Percentiles rank a stretch among this genome's conserved stretches.
Conservation (phyloP, 2,797 vertebrate species). For the Benthosema pterotum region DNA sequence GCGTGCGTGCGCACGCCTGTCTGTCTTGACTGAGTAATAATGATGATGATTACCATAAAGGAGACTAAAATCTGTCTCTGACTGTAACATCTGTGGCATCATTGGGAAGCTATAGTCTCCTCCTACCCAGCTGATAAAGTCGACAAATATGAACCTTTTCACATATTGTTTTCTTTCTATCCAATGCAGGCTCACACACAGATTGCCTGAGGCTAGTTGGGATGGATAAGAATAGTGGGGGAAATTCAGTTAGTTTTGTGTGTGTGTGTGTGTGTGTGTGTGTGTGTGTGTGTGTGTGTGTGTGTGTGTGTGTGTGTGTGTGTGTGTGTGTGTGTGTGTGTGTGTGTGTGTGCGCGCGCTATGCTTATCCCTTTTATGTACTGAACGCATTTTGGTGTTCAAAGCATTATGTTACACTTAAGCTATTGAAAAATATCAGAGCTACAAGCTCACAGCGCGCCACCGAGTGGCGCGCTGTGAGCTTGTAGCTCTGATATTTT, state of each 20-base stretch:
- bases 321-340: too few species aligned
- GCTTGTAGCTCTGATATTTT: too few species aligned
- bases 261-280: slow-evolving; percentile 7
- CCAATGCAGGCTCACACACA: slow-evolving; percentile 30
- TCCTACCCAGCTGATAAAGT: slow-evolving; percentile 35
- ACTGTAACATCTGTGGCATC: slow-evolving; percentile 44
- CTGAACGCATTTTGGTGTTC: too few species aligned
- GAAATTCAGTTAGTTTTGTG: slow-evolving; percentile 43
- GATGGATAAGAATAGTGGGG: slow-evolving; percentile 37
- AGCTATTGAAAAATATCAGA: too few species aligned
- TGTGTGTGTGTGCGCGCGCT: too few species aligned
- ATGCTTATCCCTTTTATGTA: too few species aligned
- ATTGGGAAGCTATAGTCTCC: slow-evolving; percentile 12
- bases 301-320: not conserved
- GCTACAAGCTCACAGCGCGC: too few species aligned
- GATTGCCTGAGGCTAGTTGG: slow-evolving; percentile 39
- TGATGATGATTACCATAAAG: slow-evolving; percentile 53
- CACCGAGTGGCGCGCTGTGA: too few species aligned
- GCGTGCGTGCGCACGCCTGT: slow-evolving; percentile 1
- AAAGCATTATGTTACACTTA: too few species aligned
- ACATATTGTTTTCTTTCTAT: slow-evolving; percentile 48
- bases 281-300: slow-evolving; percentile 3
- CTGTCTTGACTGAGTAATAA: slow-evolving; percentile 47
- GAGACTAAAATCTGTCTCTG: slow-evolving; percentile 39
- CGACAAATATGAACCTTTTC: slow-evolving; percentile 45